phyloP scores from a whole-genome alignment of 2,113 vertebrate species.

The Clarias macrocephalus region DNA sequence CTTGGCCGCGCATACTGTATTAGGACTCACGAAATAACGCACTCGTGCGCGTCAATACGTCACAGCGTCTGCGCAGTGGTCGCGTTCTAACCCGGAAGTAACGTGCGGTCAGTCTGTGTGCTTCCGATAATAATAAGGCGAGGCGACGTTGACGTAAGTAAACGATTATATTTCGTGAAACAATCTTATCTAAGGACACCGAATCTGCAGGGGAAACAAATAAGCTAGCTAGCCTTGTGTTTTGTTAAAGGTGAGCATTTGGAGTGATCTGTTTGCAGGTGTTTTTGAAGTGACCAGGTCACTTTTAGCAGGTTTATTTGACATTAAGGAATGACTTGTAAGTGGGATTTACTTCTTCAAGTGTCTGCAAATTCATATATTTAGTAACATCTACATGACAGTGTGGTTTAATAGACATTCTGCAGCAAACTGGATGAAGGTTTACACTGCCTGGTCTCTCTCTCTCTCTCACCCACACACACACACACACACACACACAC shows the following conservation, averaged over 20 bases:
- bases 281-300: neutral
- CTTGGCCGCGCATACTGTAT: neutral
- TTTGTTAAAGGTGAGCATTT: no score
- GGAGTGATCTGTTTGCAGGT: neutral
- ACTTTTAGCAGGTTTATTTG: neutral
- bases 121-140: neutral
- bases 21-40: neutral
- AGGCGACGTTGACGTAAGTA: constrained; percentile 15
- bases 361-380: neutral
- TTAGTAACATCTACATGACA: neutral
- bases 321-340: neutral
- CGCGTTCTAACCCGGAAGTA: neutral
- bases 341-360: neutral
- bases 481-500: no score
- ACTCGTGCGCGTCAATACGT: constrained; percentile 5
- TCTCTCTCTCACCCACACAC: no score
- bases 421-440: neutral
- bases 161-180: neutral
- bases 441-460: neutral
- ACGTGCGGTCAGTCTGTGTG: neutral
- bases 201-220: neutral
- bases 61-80: neutral
- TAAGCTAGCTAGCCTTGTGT: neutral
- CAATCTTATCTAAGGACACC: neutral
- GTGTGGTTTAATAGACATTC: neutral